Evolutionary conservation across 2,113 vertebrate species (phyloP).

Genomic region (Callochromis pleurospilus): DNA sequence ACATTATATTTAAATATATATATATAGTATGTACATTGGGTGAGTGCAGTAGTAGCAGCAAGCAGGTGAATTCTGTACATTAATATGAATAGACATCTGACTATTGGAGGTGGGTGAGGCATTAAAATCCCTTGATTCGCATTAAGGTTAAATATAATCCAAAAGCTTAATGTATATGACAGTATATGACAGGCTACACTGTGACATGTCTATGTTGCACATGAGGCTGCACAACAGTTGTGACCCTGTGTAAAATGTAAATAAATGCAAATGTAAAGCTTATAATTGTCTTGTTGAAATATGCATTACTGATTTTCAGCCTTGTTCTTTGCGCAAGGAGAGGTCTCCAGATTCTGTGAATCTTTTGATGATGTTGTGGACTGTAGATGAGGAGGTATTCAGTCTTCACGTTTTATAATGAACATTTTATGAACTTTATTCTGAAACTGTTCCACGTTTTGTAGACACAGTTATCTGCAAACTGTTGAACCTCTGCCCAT

Average conservation of each 20-base stretch:
- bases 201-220: neutral
- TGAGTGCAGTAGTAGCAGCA: too few species aligned
- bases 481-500: neutral
- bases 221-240: neutral
- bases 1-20: too few species aligned
- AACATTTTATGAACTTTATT: neutral
- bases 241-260: neutral
- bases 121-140: neutral
- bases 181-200: neutral
- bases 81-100: too few species aligned
- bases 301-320: neutral
- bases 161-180: neutral
- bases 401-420: neutral
- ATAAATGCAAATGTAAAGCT: neutral
- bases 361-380: neutral
- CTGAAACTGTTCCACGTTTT: neutral
- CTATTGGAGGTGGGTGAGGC: neutral
- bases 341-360: neutral
- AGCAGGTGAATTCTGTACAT: too few species aligned
- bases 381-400: neutral
- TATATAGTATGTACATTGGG: too few species aligned
- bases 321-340: neutral
- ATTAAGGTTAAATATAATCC: neutral
- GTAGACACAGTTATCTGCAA: neutral
- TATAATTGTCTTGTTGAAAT: neutral